These are phyloP conservation scores for Pomacea canaliculata DNA, from an alignment of 2,888 invertebrate species.

Conservation along the genomic window DNA sequence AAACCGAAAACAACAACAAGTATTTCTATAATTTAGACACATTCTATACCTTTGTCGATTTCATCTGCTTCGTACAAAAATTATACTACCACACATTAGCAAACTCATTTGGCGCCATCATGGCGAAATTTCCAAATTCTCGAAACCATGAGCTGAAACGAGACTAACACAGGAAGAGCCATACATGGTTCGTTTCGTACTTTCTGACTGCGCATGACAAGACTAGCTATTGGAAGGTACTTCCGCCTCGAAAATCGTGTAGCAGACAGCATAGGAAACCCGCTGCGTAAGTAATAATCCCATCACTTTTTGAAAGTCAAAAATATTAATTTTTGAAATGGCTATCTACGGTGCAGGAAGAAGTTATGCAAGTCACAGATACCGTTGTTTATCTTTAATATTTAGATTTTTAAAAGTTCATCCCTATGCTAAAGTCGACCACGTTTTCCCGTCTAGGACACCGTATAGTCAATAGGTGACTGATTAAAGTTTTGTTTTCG, in stretches of 20 bases:
- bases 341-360: no score
- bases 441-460: no score
- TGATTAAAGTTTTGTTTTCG: no score
- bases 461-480: no score
- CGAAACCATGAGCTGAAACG: slow-evolving; percentile 28
- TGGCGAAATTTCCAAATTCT: slow-evolving; percentile 42
- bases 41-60: not conserved
- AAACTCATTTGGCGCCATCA: slow-evolving; percentile 47
- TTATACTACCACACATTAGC: not conserved
- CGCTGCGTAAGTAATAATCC: no score
- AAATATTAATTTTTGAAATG: no score
- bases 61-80: not conserved
- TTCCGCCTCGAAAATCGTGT: not conserved
- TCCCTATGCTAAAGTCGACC: no score
- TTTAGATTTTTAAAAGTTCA: no score
- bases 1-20: no score
- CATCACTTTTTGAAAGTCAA: no score
- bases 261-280: not conserved
- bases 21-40: not conserved
- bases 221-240: not conserved
- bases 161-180: not conserved
- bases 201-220: slow-evolving; percentile 11
- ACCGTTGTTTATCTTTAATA: no score
- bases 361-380: no score
- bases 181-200: not conserved